Percentiles rank a stretch among this genome's conserved stretches.
Evolutionary conservation across 2,113 vertebrate genomes (phyloP).

Genomic region (Petrocephalus zakoni): DNA sequence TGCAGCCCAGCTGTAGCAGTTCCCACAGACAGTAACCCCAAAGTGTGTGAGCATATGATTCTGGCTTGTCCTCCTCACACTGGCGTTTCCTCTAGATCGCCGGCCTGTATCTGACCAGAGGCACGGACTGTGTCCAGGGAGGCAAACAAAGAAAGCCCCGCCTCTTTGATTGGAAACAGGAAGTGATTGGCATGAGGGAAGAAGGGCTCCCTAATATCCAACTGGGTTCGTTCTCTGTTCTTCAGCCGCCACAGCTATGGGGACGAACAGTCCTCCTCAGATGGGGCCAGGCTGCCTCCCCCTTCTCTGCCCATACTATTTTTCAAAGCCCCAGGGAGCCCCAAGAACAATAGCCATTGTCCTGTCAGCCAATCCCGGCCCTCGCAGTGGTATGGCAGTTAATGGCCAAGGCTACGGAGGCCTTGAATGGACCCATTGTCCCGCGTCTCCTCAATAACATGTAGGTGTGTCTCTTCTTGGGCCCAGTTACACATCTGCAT

Average conservation of each 20-base stretch:
- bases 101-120: constrained; percentile 55
- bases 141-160: constrained; percentile 45
- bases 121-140: constrained; percentile 38
- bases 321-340: constrained; percentile 23
- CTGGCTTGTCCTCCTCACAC: not conserved
- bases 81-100: constrained; percentile 45
- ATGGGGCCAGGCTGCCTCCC: not conserved
- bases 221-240: not conserved
- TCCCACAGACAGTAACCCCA: not conserved
- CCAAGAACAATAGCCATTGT: constrained; percentile 54
- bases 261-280: not conserved
- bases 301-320: not conserved
- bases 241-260: not conserved
- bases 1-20: not conserved
- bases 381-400: constrained; percentile 45
- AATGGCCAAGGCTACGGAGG: constrained; percentile 32
- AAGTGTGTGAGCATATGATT: not conserved
- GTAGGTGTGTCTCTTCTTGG: constrained; percentile 41
- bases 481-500: constrained; percentile 6
- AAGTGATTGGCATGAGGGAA: constrained; percentile 47
- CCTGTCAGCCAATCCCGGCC: constrained; percentile 36
- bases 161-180: constrained; percentile 55
- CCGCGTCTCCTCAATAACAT: constrained; percentile 24
- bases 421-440: constrained; percentile 46
- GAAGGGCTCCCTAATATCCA: constrained; percentile 45